Conservation (phyloP, 2,113 vertebrate species). For the Clinocottus analis region DNA sequence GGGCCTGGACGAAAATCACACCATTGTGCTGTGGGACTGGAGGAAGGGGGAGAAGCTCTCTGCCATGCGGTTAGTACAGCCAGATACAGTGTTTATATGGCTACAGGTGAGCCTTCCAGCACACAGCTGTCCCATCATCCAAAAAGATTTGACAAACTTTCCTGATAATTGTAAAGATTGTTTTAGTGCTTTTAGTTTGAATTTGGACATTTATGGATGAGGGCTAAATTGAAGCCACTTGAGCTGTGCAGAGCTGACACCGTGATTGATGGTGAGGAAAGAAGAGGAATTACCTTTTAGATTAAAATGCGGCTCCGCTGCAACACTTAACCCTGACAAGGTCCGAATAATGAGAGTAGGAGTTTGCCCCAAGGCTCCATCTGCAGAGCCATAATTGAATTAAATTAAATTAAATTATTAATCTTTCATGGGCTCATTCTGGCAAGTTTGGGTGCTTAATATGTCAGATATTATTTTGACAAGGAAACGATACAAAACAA, state of each 20-base stretch:
- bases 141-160: constrained; percentile 31
- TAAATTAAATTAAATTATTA: neutral
- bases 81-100: constrained; percentile 12
- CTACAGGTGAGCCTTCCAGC: neutral
- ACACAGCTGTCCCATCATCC: neutral
- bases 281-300: constrained; percentile 54
- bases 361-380: constrained; percentile 31
- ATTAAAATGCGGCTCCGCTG: constrained; percentile 43
- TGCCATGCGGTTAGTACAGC: constrained; percentile 87
- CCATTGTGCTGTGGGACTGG: constrained; percentile 97
- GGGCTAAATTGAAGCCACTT: constrained; percentile 65
- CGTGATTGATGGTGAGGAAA: constrained; percentile 59
- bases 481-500: neutral
- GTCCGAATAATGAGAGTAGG: constrained; percentile 39
- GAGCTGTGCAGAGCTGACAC: constrained; percentile 22
- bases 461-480: constrained; percentile 12
- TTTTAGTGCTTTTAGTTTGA: constrained; percentile 49
- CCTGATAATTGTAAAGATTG: constrained; percentile 33
- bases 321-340: constrained; percentile 50
- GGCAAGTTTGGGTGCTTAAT: neutral
- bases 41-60: constrained; percentile 97
- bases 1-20: constrained; percentile 96
- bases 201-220: constrained; percentile 70
- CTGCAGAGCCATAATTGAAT: constrained; percentile 51
- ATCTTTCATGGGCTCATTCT: constrained; percentile 10